phyloP scores from a whole-genome alignment of 2,888 invertebrate genomes.

The Orthonychiurus folsomi region DNA sequence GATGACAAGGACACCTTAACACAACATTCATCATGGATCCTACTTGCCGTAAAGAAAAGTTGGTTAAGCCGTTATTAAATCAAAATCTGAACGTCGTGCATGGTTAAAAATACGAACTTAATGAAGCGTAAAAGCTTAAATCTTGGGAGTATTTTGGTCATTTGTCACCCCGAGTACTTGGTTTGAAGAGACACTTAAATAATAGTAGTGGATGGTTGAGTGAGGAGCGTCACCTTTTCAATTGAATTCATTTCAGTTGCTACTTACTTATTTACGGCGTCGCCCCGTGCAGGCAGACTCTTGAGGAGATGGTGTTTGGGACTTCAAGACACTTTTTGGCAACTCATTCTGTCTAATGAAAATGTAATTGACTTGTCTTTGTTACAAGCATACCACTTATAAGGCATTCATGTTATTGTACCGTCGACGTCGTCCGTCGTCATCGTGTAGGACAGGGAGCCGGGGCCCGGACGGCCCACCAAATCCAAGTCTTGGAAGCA shows the following conservation, averaged over 20 bases:
- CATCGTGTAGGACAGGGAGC: background rate
- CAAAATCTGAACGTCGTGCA: no score
- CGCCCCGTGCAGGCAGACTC: background rate
- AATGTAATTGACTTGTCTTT: slow-evolving; percentile 41
- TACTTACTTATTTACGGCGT: background rate
- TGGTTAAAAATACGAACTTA: no score
- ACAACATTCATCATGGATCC: no score
- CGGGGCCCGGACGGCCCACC: no score
- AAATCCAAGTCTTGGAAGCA: background rate
- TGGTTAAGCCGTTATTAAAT: no score
- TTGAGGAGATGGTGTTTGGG: background rate
- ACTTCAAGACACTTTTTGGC: slow-evolving; percentile 22
- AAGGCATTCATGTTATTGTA: no score
- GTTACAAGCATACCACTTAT: slow-evolving; percentile 18
- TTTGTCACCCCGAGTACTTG: slow-evolving; percentile 30
- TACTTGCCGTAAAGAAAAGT: no score
- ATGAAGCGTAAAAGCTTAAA: slow-evolving; percentile 34
- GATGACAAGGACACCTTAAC: no score
- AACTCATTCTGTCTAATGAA: slow-evolving; percentile 40
- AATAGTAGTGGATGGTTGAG: background rate
- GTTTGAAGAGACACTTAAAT: slow-evolving; percentile 9
- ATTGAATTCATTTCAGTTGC: background rate
- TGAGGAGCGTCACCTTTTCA: background rate
- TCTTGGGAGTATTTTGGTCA: slow-evolving; percentile 27
- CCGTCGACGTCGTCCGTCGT: no score